These are phyloP conservation scores for Lissocephala sabroskyi DNA, from an alignment of 2,888 invertebrate species.

Conservation along the genomic window DNA sequence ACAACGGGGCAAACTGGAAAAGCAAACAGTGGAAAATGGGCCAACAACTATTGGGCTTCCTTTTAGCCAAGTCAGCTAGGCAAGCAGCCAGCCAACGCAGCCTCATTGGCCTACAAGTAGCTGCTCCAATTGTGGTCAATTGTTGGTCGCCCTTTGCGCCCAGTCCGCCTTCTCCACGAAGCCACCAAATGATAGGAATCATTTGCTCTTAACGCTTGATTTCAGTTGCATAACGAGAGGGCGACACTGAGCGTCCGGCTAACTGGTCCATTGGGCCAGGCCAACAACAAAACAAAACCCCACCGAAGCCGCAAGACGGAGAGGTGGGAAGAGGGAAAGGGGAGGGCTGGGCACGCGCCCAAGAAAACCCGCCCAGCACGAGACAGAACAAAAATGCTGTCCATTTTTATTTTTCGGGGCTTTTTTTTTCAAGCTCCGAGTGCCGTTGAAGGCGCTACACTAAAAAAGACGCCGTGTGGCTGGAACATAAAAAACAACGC, in stretches of 20 bases:
- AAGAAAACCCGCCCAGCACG: conserved; percentile 16
- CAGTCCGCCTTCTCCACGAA: too few relatives aligned
- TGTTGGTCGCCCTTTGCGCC: too few relatives aligned
- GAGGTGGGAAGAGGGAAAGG: conserved; percentile 5
- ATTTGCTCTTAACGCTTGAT: conserved; percentile 38
- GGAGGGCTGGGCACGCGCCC: not conserved
- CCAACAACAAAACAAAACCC: conserved; percentile 12
- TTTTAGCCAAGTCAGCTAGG: conserved; percentile 11
- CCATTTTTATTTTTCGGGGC: not conserved
- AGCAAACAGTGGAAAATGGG: conserved; percentile 51
- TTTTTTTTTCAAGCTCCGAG: not conserved
- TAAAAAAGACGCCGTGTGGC: not conserved
- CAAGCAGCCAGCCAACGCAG: not conserved
- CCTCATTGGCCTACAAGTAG: conserved; percentile 3
- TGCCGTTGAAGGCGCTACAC: too few relatives aligned
- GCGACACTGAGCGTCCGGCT: too few relatives aligned
- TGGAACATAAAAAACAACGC: not conserved
- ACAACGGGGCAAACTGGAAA: not conserved
- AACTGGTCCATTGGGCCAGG: too few relatives aligned
- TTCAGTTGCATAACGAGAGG: conserved; percentile 46
- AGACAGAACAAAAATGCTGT: conserved; percentile 19
- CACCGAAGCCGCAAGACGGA: not conserved
- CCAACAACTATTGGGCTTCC: conserved; percentile 60
- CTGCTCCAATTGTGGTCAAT: conserved; percentile 62
- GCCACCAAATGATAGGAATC: not conserved